Conservation (phyloP, 2,113 vertebrate species). For the Bubo blakistoni region DNA sequence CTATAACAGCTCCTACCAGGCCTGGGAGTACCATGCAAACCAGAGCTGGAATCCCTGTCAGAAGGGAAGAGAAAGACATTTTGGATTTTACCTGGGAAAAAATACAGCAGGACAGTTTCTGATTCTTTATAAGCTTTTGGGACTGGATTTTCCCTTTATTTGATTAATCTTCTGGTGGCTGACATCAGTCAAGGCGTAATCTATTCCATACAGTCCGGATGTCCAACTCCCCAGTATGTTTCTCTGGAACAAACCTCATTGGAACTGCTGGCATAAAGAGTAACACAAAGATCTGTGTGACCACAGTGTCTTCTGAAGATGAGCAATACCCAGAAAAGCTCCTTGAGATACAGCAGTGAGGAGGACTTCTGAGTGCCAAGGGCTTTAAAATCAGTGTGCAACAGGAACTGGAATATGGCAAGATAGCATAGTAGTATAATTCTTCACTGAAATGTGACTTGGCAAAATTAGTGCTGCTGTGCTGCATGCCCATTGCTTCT, state of each 20-base stretch:
- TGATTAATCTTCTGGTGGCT: background rate
- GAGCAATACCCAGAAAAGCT: background rate
- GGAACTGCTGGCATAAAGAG: background rate
- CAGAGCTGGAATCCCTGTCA: background rate
- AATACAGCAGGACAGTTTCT: background rate
- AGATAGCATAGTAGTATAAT: background rate
- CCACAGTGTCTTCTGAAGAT: background rate
- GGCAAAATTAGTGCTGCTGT: background rate
- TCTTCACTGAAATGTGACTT: background rate
- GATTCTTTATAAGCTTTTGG: background rate
- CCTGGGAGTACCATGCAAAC: background rate
- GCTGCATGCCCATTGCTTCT: background rate
- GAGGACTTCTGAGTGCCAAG: background rate
- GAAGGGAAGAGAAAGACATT: background rate
- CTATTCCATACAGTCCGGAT: background rate
- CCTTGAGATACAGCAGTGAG: background rate
- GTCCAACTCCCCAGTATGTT: background rate
- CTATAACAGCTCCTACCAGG: background rate
- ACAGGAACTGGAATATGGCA: background rate
- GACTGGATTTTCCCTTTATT: background rate
- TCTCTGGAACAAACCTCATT: background rate
- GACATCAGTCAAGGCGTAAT: background rate
- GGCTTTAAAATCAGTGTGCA: background rate
- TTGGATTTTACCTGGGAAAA: background rate
- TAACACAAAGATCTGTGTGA: background rate